Evolutionary conservation across 2,113 vertebrate genomes (phyloP).

Genomic region (Corydoras maculifer): DNA sequence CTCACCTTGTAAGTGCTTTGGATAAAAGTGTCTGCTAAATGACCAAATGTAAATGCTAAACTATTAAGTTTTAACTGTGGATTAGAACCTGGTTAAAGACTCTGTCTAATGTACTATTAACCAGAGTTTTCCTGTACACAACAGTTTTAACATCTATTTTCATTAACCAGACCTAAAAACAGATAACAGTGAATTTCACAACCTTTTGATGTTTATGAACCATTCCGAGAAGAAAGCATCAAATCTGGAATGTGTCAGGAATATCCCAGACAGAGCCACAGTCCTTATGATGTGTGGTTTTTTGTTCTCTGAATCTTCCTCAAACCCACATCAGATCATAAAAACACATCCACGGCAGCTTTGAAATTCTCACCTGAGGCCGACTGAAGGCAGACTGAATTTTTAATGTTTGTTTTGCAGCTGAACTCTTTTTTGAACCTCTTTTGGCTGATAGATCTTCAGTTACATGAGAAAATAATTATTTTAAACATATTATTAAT

Average conservation of each 20-base stretch:
- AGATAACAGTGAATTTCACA: neutral
- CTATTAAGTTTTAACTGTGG: no score
- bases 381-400: neutral
- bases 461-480: no score
- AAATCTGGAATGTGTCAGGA: constrained; percentile 6
- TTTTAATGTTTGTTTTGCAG: neutral
- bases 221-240: neutral
- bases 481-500: no score
- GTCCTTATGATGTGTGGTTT: neutral
- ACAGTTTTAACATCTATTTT: neutral
- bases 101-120: no score
- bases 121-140: neutral
- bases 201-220: neutral
- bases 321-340: neutral
- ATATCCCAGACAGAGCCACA: neutral
- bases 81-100: no score
- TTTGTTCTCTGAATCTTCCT: neutral
- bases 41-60: no score
- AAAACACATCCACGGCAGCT: neutral
- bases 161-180: neutral
- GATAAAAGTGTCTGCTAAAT: no score
- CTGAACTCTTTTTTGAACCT: no score
- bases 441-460: no score
- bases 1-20: no score
- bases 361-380: neutral